Conservation (phyloP, 1,140 invertebrate genomes). For the Centruroides sculpturatus region DNA sequence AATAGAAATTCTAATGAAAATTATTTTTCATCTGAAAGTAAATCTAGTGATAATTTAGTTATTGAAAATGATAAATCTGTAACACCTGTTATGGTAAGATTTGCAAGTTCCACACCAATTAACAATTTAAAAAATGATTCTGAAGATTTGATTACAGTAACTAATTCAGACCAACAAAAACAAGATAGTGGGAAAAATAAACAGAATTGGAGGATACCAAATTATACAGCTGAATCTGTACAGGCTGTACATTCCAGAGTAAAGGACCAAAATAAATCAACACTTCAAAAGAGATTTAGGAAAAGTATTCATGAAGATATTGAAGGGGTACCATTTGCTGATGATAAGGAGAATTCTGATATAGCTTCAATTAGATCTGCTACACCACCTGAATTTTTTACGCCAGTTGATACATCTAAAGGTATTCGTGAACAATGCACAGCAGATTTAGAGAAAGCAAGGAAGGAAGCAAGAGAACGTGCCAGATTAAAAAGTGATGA, state of each 20-base stretch:
- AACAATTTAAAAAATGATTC: too few relatives aligned
- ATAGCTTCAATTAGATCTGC: background rate
- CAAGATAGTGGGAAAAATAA: background rate
- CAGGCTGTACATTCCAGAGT: background rate
- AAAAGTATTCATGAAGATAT: conserved; percentile 15
- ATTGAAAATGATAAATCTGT: too few relatives aligned
- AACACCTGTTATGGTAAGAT: too few relatives aligned
- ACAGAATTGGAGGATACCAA: background rate
- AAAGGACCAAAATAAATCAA: background rate
- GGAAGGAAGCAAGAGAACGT: conserved; percentile 47
- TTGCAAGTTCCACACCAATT: too few relatives aligned
- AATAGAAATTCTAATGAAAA: background rate
- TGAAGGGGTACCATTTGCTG: conserved; percentile 18
- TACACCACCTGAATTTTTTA: conserved; percentile 1
- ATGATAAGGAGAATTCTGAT: conserved; percentile 12
- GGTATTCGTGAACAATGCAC: conserved; percentile 26
- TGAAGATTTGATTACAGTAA: too few relatives aligned
- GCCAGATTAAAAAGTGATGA: conserved; percentile 53
- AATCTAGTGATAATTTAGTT: too few relatives aligned
- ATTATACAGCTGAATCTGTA: background rate
- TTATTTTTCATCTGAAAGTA: too few relatives aligned
- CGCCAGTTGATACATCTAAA: conserved; percentile 19
- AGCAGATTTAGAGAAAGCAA: conserved; percentile 39
- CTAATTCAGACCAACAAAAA: background rate
- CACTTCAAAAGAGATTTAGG: background rate